These are phyloP conservation scores for Poecile atricapillus DNA, from an alignment of 2,113 vertebrate species.

Conservation along the genomic window DNA sequence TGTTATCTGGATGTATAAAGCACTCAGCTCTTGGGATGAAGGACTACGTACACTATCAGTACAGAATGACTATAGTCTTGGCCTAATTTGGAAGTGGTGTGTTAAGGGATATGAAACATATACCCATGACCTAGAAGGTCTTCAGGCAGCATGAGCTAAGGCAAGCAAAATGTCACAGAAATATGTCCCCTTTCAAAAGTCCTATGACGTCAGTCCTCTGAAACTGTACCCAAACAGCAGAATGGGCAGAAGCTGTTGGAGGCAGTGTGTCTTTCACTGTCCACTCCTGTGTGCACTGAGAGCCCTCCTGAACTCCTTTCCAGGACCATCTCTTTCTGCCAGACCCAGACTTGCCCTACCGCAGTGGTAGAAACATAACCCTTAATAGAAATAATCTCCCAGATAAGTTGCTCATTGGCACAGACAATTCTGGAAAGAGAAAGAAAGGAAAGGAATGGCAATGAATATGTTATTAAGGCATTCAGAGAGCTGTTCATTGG, in stretches of 20 bases:
- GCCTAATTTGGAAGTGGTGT: conserved; percentile 29
- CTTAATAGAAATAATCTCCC: not conserved
- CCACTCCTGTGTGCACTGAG: not conserved
- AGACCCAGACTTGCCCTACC: not conserved
- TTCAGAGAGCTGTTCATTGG: not conserved
- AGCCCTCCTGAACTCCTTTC: not conserved
- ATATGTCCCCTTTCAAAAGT: not conserved
- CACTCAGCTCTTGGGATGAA: not conserved
- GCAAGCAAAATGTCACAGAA: not conserved
- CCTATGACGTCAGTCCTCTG: not conserved
- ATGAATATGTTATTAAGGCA: not conserved
- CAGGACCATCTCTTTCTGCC: not conserved
- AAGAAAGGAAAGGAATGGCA: not conserved
- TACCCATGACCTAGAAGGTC: not conserved
- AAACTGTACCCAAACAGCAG: not conserved
- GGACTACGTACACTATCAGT: not conserved
- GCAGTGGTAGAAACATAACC: not conserved
- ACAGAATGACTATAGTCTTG: not conserved
- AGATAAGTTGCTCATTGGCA: not conserved
- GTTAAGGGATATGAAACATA: not conserved
- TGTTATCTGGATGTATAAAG: conserved; percentile 18
- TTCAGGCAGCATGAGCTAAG: not conserved
- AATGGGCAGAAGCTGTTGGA: not conserved
- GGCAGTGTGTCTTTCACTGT: not conserved
- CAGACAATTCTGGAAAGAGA: not conserved